Evolutionary conservation across 2,797 vertebrate genomes (phyloP), one percentile per base, ranked within the genome.

Genomic region (Pteronotus mesoamericanus): DNA sequence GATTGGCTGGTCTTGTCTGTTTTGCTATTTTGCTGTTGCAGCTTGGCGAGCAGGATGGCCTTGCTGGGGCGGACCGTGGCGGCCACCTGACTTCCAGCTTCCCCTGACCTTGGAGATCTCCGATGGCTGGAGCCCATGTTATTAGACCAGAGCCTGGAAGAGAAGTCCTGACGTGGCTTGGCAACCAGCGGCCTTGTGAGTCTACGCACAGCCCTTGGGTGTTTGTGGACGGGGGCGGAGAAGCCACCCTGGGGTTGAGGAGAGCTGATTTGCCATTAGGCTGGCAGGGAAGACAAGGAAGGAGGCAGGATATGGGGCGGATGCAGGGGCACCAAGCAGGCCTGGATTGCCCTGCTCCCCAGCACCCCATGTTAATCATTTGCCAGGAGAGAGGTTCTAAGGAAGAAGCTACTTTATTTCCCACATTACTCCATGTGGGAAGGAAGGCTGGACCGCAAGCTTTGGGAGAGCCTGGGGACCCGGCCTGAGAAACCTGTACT

Each of bases 71-170:
- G 53, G 77, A 16, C 46, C 0, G 2, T 5, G 64, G 51, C 51
- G 18, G 69, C 12, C 84, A 66, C 53, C 66, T 88, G 92, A 91
- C 46, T 29, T 42, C 75, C 39, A 24, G 90, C 53, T 32, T 44
- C 32, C 74, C 46, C 83, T 74, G 46, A 64, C 92, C 86, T 96
- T 92, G 90, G 64, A 42, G 72, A 86, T 83, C 86, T 96, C 68
- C 19, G 90, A 75, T 34, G 34, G 19, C 48, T 2, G 15, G 86
- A 78, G 57, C 53, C 24, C 37, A 26, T 22, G 37, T 15, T 29
- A 78, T 91, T 82, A 95, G 95, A 89, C 29, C 57, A 82, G 77
- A 89, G 75, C 87, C 72, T 97, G 85, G 51, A 55, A 75, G 51
- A 89, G 84, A 84, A 77, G 10, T 19, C 42, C 42, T 91, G 72